Evolutionary conservation across 2,888 invertebrate genomes (phyloP).

Genomic region (Bellardia bayeri): DNA sequence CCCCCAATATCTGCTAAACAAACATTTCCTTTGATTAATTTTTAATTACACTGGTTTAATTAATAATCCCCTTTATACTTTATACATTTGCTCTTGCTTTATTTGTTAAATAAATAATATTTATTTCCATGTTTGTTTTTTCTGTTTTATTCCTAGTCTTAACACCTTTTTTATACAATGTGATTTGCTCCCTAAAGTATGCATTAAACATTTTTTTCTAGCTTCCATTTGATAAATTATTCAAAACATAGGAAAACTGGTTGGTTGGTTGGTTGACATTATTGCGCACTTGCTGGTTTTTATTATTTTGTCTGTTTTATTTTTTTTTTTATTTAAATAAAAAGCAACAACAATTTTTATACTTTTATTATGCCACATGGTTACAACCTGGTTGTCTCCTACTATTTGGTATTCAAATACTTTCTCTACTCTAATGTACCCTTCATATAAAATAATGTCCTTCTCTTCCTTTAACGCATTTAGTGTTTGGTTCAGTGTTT

Average conservation of each 20-base stretch:
- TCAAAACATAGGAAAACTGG: constrained; percentile 33
- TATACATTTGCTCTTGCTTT: neutral
- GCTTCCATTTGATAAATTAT: constrained; percentile 54
- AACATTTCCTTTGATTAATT: constrained; percentile 51
- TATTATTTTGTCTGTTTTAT: constrained; percentile 14
- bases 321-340: neutral
- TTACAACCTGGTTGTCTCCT: neutral
- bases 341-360: constrained; percentile 28
- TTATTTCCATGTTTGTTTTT: constrained; percentile 4
- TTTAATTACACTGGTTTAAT: constrained; percentile 32
- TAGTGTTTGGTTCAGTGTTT: constrained; percentile 6
- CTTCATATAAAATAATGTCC: constrained; percentile 3
- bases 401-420: constrained; percentile 6
- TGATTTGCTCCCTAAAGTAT: constrained; percentile 58
- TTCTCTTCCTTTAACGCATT: neutral
- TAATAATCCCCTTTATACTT: constrained; percentile 23
- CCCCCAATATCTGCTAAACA: neutral
- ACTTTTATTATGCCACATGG: constrained; percentile 48
- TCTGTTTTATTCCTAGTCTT: neutral
- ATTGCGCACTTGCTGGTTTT: constrained; percentile 59
- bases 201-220: constrained; percentile 37
- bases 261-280: constrained; percentile 54
- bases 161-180: constrained; percentile 44
- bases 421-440: constrained; percentile 5
- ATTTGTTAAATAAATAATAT: constrained; percentile 33